Base-by-base conservation (phyloP, 2,888 invertebrate species). In the Clunio marinus region DNA sequence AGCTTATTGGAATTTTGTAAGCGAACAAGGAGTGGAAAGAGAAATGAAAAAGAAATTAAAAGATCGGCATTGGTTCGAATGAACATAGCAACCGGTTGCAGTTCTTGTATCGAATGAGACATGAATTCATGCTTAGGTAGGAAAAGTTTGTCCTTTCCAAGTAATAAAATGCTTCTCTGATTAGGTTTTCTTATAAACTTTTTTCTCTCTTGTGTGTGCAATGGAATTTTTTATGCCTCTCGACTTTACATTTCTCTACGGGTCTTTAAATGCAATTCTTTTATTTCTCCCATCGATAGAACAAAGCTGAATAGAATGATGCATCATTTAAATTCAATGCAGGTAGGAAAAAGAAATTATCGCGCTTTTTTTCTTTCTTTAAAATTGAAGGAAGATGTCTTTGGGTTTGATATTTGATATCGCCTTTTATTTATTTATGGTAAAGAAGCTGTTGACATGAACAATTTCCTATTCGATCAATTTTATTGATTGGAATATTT, bases 81-180 rank as follows among this genome's bases (percentile, higher is more conserved):
- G 32, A n/a, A n/a, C n/a, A n/a, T n/a, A 32, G 35, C 7, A 13
- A 5, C 13, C 35, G 35, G 35, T 32, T 5, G 7, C 7, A 32
- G 13, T 32, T 8, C 13, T 32, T 13, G 35, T 8, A 32, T 8
- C 35, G 35, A 32, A 13, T 32, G 7, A 32, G 13, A 13, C 35
- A 32, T 32, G 35, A 32, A 32, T 32, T 13, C 35, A 32, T 5
- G 5, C 35, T 55, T 55, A 55, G 55, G 55, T 55, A 55, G 22
- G 24, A 55, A 45, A n/a, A n/a, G 4, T 10, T 55, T 55, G 55
- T 55, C 55, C 17, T 55, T 55, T 55, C 55, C 24, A 7, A 55
- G 55, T 55, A 55, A 55, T 55, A 55, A 55, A 55, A 55, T 24
- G 8, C 5, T 15, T n/a, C 24, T 24, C 55, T 55, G 55, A 55